A percentile compares a stretch with the other conserved stretches of the same genome.
phyloP scores from a whole-genome alignment of 2,888 invertebrate species.

The Oeneis ivallda region DNA sequence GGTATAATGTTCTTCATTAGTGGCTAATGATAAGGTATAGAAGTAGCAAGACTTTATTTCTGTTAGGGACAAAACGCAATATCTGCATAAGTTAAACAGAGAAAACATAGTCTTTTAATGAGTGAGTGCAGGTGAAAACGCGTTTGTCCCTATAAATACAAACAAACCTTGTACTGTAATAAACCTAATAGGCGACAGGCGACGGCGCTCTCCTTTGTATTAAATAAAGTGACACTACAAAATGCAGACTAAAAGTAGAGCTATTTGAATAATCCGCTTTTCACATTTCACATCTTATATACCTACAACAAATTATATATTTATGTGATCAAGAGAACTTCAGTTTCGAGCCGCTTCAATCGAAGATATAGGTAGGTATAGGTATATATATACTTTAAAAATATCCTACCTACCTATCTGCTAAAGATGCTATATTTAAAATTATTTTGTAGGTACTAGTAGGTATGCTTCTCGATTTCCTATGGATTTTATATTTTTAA shows the following conservation, averaged over 20 bases:
- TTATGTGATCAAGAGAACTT: no score
- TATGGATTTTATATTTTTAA: no score
- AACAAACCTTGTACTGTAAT: background rate
- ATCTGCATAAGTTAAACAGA: no score
- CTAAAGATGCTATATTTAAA: no score
- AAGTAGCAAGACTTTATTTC: background rate
- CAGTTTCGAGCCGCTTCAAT: no score
- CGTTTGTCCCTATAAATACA: background rate
- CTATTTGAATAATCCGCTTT: background rate
- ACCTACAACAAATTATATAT: no score
- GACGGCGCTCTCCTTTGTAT: background rate
- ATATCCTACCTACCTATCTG: no score
- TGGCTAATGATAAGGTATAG: slow-evolving; percentile 28
- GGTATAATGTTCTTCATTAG: slow-evolving; percentile 43
- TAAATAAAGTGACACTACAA: background rate
- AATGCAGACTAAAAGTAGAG: background rate
- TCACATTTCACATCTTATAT: background rate
- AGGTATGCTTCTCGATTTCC: no score
- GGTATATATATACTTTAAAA: no score
- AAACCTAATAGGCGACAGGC: background rate
- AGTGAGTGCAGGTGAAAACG: background rate
- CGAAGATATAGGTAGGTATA: no score
- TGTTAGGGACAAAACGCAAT: background rate
- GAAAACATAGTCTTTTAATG: background rate
- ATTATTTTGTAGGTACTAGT: no score